phyloP scores from a whole-genome alignment of 2,888 invertebrate species.

The Furcula furcula region DNA sequence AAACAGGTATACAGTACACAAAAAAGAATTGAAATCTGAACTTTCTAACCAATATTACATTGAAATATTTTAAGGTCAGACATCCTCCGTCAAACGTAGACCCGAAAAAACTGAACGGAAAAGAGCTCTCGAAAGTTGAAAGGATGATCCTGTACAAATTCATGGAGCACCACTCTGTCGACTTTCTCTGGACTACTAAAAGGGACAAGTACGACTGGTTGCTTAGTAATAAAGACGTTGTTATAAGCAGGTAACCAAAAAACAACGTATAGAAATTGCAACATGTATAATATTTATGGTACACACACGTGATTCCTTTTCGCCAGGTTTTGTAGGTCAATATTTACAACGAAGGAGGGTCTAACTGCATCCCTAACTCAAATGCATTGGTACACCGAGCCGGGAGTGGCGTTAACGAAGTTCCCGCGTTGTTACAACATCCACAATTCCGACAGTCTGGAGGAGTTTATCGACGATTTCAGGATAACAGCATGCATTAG shows the following conservation, averaged over 20 bases:
- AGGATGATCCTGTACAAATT: conserved; percentile 87
- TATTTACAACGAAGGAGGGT: conserved; percentile 96
- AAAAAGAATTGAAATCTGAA: too few relatives aligned
- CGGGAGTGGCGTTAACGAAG: conserved; percentile 88
- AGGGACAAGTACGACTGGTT: conserved; percentile 91
- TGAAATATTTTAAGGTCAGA: conserved; percentile 55
- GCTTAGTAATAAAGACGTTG: conserved; percentile 75
- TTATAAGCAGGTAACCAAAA: conserved; percentile 71
- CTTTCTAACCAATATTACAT: too few relatives aligned
- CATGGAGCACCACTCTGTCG: conserved; percentile 89
- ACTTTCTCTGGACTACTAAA: conserved; percentile 95
- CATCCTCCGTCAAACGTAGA: conserved; percentile 62
- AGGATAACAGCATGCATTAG: conserved; percentile 94
- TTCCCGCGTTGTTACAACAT: conserved; percentile 95
- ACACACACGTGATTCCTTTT: too few relatives aligned
- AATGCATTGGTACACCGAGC: conserved; percentile 93
- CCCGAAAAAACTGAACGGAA: conserved; percentile 63
- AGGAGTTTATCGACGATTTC: conserved; percentile 93
- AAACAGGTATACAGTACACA: too few relatives aligned
- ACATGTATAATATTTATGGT: too few relatives aligned
- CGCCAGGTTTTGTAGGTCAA: conserved; percentile 91
- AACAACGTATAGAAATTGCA: too few relatives aligned
- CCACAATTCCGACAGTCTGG: conserved; percentile 90
- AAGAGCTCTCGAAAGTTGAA: conserved; percentile 84
- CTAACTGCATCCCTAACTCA: conserved; percentile 89